phyloP scores from a whole-genome alignment of 2,888 invertebrate species.

The Drosophila meridionalis region DNA sequence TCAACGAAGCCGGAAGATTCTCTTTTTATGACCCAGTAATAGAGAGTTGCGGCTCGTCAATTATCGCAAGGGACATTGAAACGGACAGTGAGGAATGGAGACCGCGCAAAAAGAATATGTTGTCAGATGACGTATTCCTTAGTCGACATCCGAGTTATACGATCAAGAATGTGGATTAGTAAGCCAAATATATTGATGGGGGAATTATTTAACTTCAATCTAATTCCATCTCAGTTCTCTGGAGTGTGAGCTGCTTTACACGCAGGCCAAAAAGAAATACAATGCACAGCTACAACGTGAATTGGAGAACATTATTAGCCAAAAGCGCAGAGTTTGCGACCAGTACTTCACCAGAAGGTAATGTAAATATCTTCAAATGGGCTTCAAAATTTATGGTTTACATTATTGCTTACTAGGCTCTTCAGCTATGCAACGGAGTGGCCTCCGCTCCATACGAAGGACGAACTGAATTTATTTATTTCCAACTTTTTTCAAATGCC shows the following conservation, averaged over 20 bases:
- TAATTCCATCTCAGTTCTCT: constrained; percentile 26
- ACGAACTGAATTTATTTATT: constrained; percentile 41
- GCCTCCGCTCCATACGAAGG: constrained; percentile 57
- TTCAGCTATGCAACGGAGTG: constrained; percentile 44
- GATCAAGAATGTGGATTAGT: constrained; percentile 52
- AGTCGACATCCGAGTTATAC: constrained; percentile 58
- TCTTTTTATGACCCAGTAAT: no score
- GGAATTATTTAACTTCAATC: background rate
- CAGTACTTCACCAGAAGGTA: constrained; percentile 47
- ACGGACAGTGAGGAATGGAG: background rate
- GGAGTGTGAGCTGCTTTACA: constrained; percentile 35
- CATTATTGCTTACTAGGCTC: constrained; percentile 16
- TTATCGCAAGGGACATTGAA: background rate
- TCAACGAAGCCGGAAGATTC: no score
- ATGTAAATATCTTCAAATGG: rapidly evolving
- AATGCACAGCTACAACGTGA: constrained; percentile 38
- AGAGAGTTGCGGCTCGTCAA: background rate
- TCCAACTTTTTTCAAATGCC: constrained; percentile 50
- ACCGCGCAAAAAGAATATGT: background rate
- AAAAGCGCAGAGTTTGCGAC: constrained; percentile 16
- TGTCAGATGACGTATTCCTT: constrained; percentile 34
- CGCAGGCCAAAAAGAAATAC: constrained; percentile 29
- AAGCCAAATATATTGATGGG: background rate
- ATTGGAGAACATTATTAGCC: constrained; percentile 20
- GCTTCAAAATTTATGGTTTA: background rate